Base-by-base conservation (phyloP, 2,888 invertebrate genomes). In the Sialis fuliginosa region DNA sequence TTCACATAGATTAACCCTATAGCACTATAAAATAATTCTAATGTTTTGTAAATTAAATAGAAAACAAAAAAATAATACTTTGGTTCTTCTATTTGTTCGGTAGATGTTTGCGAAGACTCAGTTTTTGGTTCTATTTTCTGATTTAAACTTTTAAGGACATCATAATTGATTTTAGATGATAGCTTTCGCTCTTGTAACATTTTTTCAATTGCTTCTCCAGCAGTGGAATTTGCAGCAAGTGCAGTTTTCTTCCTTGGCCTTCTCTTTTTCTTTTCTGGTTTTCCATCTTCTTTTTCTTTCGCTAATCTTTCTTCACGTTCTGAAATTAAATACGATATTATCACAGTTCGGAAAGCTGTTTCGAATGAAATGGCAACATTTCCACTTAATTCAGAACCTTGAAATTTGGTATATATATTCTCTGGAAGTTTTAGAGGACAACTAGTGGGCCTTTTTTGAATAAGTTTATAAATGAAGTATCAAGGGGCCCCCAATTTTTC, bases 101-200 rank as follows among this genome's bases (percentile, higher is more conserved):
- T 40, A n/a, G 33, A 42, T 37, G 30, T 52, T 47, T 54, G 52
- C 31, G 42, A 34, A 10, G 51, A 51, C 6, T 51, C 48, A 44
- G 63, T 64, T 0, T 62, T 66, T 0, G 65, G 62, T 33, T 63
- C 63, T 40, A 52, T 50, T 44, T 51, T 50, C 9, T 56, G 62
- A 53, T 77, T 82, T 47, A 95, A 67, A 55, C 83, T 86, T 63
- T 86, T 87, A 49, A 97, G 67, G 37, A 96, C 95, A 55, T 97
- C 96, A 60, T 98, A 98, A 66, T 98, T 96, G 47, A 98, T 95
- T 72, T 98, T 98, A 5, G 79, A 81, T 4, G 97, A 97, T 53
- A 97, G 84, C 60, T 88, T 88, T 66, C 93, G 93, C 62, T 96
- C 96, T 54, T 86, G 88, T 13, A 97, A 68, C 79, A 97, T 92